Base-by-base conservation (phyloP, 2,888 invertebrate genomes). In the Stegophylla sp. region DNA sequence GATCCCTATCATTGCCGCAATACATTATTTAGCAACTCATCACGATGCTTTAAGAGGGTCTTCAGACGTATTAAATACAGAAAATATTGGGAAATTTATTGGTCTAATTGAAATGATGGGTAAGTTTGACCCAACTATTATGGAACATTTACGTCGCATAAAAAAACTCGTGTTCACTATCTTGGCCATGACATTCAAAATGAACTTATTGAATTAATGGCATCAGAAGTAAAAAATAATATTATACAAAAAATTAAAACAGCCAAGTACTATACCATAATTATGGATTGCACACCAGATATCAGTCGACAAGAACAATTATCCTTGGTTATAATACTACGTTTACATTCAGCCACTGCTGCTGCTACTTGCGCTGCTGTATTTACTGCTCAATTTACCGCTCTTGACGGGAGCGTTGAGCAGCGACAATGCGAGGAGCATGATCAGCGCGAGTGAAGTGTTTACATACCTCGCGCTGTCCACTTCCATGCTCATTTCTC, bases 131-230 rank as follows among this genome's bases (percentile, higher is more conserved):
- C n/a, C 53, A 20, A 51, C 28, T 34, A 71, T 48, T 26, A 69
- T 69, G 17, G 53, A 71, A 71, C 71, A 71, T 17, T 28, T 69
- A 69, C n/a, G 69, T 17, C 69, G 51, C 13, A 69, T 69, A 48
- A 69, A 51, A 51, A 71, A 53, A 71, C 53, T 51, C 34, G 20
- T 71, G n/a, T 34, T 51, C 71, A 79, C 43, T 69, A 79, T 59
- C 59, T 79, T 26, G 48, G 79, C n/a, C 51, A 66, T 12, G 67
- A 67, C 17, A 64, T 77, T 53, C 77, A 77, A 66, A 67, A 77
- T 34, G 69, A 69, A 15, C n/a, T 76, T 1, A 76, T 76, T 48
- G 28, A 63, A 26, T 26, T n/a, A n/a, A 76, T 76, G 66, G 76
- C 76, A 48, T 48, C 7, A 26, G 59, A 63, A 66, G 34, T 76